Evolutionary conservation across 2,113 vertebrate species (phyloP).

Genomic region (Marmota monax): DNA sequence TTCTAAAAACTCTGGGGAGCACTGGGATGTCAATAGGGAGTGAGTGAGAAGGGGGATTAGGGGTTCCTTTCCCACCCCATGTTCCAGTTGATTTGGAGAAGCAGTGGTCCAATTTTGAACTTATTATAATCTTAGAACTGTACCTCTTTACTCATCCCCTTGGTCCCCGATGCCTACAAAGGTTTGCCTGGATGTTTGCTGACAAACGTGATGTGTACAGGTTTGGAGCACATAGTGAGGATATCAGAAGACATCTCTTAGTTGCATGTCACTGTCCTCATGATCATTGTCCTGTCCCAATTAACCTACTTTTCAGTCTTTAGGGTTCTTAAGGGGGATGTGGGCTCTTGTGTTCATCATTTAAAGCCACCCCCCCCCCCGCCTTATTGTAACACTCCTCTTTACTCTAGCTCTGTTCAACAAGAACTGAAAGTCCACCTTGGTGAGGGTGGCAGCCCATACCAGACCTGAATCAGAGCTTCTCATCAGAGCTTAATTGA

Average conservation of each 20-base stretch:
- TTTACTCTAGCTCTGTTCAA: background rate
- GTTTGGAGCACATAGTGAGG: no score
- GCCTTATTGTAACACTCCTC: background rate
- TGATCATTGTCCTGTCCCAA: background rate
- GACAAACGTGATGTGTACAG: rapidly evolving
- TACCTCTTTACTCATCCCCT: background rate
- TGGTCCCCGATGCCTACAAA: background rate
- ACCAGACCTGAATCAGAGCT: background rate
- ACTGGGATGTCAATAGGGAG: background rate
- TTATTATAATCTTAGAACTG: background rate
- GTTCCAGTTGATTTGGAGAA: background rate
- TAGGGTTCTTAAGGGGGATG: background rate
- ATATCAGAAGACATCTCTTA: background rate
- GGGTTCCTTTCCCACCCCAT: background rate
- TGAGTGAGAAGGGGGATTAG: background rate
- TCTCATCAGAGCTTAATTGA: background rate
- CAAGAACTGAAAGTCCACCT: background rate
- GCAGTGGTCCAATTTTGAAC: background rate
- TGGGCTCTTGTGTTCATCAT: background rate
- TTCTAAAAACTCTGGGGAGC: background rate
- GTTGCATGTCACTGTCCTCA: background rate
- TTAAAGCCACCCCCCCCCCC: no score
- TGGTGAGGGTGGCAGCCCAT: background rate
- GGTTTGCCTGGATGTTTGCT: background rate
- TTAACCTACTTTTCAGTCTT: background rate